Conservation (phyloP, 2,888 invertebrate genomes). For the Hydraecia micacea region DNA sequence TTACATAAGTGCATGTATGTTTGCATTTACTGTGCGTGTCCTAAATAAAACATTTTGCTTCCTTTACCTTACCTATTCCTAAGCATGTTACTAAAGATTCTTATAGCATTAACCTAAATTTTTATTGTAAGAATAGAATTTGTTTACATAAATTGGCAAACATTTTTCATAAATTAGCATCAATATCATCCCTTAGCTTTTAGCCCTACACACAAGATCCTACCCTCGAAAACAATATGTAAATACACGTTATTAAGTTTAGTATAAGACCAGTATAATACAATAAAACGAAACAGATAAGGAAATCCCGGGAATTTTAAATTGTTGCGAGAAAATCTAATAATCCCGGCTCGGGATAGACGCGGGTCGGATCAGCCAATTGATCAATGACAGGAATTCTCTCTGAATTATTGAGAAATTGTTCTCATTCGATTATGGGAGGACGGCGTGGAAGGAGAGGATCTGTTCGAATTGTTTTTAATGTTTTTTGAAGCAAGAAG, state of each 20-base stretch:
- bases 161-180: constrained; percentile 31
- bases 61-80: not conserved
- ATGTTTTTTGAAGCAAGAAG: constrained; percentile 33
- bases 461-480: constrained; percentile 51
- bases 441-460: constrained; percentile 32
- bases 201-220: constrained; percentile 13
- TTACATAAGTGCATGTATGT: too few relatives aligned
- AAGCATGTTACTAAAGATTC: not conserved
- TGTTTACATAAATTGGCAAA: not conserved
- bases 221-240: constrained; percentile 52
- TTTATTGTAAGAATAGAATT: not conserved
- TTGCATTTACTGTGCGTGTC: not conserved
- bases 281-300: constrained; percentile 68
- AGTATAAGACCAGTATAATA: constrained; percentile 57
- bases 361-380: constrained; percentile 76
- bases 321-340: constrained; percentile 78
- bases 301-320: constrained; percentile 70
- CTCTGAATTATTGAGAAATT: constrained; percentile 76
- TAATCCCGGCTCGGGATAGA: constrained; percentile 71
- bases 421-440: constrained; percentile 68
- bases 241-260: constrained; percentile 59
- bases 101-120: not conserved
- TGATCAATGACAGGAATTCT: constrained; percentile 77
- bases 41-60: not conserved
- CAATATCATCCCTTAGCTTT: not conserved